These are phyloP conservation scores for Brachionus rotundiformis DNA, from an alignment of 1,140 invertebrate species.

Conservation along the genomic window DNA sequence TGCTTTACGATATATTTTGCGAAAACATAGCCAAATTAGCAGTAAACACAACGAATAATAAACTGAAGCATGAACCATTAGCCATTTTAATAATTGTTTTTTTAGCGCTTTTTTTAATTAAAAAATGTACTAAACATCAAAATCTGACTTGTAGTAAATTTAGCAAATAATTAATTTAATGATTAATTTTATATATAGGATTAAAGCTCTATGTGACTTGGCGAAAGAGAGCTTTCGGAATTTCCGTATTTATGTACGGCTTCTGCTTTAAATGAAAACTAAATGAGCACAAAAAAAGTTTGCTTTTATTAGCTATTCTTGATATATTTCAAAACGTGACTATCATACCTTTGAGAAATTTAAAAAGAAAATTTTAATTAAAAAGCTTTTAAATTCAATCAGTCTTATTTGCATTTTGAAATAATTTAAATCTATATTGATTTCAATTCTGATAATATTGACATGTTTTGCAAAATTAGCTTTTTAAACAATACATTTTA, in stretches of 20 bases:
- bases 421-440: slow-evolving; percentile 18
- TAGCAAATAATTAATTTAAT: slow-evolving; percentile 10
- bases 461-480: not conserved
- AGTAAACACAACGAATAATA: not conserved
- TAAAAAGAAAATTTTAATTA: not conserved
- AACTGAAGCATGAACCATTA: not conserved
- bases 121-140: not conserved
- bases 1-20: slow-evolving; percentile 20
- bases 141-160: not conserved
- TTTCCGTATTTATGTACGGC: not conserved
- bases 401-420: slow-evolving; percentile 1
- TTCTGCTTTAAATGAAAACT: not conserved
- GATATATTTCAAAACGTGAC: not conserved
- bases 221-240: slow-evolving; percentile 2
- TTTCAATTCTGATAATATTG: slow-evolving; percentile 10
- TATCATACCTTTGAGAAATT: slow-evolving; percentile 3
- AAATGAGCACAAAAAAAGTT: not conserved
- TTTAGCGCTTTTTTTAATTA: slow-evolving; percentile 49
- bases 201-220: slow-evolving; percentile 38
- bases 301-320: not conserved
- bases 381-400: slow-evolving; percentile 20
- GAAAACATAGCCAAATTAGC: not conserved
- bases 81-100: slow-evolving; percentile 22
- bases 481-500: slow-evolving; percentile 1
- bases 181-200: slow-evolving; percentile 1